phyloP scores from a whole-genome alignment of 2,888 invertebrate genomes.

The Eilema caniola region DNA sequence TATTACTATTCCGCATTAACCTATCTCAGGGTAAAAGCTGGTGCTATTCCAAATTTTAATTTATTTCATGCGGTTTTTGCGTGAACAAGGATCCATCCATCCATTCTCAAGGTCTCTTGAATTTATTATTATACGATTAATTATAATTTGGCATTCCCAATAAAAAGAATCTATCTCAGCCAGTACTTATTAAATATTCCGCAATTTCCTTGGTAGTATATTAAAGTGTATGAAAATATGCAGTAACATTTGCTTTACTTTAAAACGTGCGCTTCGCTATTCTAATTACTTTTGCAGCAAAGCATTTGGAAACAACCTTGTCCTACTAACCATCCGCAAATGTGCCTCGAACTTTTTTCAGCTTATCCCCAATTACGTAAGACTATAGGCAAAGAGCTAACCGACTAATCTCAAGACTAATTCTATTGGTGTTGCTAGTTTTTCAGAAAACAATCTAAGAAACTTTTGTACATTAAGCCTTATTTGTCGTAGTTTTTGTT shows the following conservation, averaged over 20 bases:
- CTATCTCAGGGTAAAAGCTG: background rate
- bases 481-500: constrained; percentile 7
- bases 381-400: background rate
- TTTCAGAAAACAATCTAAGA: background rate
- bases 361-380: background rate
- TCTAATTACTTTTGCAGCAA: background rate
- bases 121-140: too few relatives aligned
- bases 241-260: too few relatives aligned
- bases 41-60: background rate
- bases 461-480: constrained; percentile 9
- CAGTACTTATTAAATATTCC: too few relatives aligned
- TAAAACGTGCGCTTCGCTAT: background rate
- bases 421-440: constrained; percentile 3
- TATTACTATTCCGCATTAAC: too few relatives aligned
- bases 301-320: background rate
- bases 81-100: background rate
- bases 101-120: background rate
- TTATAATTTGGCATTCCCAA: too few relatives aligned
- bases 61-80: background rate
- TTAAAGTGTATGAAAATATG: too few relatives aligned
- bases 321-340: background rate
- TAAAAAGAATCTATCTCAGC: too few relatives aligned
- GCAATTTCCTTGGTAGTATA: too few relatives aligned
- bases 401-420: background rate
- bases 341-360: background rate